These are phyloP conservation scores for Brachypalpus laphriformis DNA, from an alignment of 2,888 invertebrate species.

Conservation along the genomic window DNA sequence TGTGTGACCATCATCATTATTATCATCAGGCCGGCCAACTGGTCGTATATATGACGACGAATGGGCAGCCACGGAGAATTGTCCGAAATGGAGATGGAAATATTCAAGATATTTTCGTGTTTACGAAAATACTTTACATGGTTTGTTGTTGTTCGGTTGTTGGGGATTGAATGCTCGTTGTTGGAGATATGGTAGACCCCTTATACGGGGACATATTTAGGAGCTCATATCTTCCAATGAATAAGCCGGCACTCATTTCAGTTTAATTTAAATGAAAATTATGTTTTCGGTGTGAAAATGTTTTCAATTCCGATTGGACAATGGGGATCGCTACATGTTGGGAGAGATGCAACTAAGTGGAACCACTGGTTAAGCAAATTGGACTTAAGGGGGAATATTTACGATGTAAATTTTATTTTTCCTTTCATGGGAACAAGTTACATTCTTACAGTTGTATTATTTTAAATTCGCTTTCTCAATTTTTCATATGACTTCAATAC, in stretches of 20 bases:
- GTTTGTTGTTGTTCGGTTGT: conserved; percentile 48
- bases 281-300: conserved; percentile 25
- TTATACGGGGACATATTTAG: conserved; percentile 32
- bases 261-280: conserved; percentile 39
- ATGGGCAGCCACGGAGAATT: conserved; percentile 64
- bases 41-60: conserved; percentile 63
- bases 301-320: conserved; percentile 1
- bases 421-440: conserved; percentile 12
- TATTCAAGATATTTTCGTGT: conserved; percentile 69
- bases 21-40: conserved; percentile 60
- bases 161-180: conserved; percentile 29
- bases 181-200: conserved; percentile 17
- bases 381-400: neutral
- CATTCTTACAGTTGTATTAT: no score
- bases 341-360: conserved; percentile 1
- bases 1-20: conserved; percentile 55
- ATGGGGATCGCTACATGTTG: neutral
- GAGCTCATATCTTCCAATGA: conserved; percentile 46
- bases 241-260: conserved; percentile 25
- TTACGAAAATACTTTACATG: conserved; percentile 72
- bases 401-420: neutral
- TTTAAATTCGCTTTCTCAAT: no score
- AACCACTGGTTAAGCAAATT: conserved; percentile 15
- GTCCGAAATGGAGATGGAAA: conserved; percentile 69
- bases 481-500: no score